phyloP scores from a whole-genome alignment of 2,113 vertebrate species.

The Malurus alboscapulatus region DNA sequence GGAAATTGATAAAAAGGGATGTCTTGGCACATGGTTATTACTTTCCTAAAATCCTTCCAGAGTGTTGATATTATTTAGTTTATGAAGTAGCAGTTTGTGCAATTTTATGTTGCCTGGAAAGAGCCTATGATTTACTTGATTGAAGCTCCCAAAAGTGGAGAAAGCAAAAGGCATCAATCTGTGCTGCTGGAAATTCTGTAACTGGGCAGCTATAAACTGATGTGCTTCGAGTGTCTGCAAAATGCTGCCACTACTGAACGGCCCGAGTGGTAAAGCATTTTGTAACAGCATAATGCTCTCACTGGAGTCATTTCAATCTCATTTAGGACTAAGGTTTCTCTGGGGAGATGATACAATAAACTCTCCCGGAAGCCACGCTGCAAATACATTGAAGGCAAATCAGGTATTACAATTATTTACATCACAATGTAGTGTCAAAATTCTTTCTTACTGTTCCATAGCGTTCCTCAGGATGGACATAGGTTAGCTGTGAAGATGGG shows the following conservation, averaged over 20 bases:
- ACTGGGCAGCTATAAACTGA: background rate
- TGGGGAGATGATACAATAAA: constrained; percentile 22
- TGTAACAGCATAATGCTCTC: background rate
- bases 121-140: background rate
- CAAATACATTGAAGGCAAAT: background rate
- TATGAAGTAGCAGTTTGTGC: constrained; percentile 21
- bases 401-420: background rate
- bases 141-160: constrained; percentile 3
- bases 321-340: constrained; percentile 11
- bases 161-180: constrained; percentile 15
- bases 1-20: background rate
- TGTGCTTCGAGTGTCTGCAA: background rate
- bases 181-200: background rate
- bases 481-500: background rate
- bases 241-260: background rate
- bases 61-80: background rate
- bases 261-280: background rate
- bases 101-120: constrained; percentile 8
- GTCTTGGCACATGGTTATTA: background rate
- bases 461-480: background rate
- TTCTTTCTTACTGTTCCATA: background rate
- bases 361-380: background rate
- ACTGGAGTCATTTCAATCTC: background rate
- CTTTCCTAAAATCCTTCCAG: background rate
- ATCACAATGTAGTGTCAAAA: background rate